Evolutionary conservation across 2,888 invertebrate genomes (phyloP).

Genomic region (Laothoe populi): DNA sequence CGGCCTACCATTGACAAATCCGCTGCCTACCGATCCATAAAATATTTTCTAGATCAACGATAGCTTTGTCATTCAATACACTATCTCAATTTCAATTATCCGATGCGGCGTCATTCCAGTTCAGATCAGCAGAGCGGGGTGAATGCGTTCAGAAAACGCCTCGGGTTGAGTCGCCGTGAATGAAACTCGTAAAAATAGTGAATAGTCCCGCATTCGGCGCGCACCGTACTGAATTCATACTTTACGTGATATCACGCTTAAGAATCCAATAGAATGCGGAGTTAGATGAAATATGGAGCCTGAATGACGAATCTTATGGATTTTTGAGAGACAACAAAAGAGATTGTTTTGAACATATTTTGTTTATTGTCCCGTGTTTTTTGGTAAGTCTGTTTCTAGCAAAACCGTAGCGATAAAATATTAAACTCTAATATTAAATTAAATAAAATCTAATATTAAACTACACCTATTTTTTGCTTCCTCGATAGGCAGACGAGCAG

Average conservation of each 20-base stretch:
- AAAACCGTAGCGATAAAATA: no score
- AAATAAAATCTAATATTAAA: no score
- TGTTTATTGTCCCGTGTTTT: no score
- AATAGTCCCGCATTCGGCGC: conserved; percentile 49
- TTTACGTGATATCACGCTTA: conserved; percentile 58
- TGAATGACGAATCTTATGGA: conserved; percentile 4
- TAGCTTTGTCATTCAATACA: not conserved
- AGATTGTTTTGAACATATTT: no score
- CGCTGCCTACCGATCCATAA: not conserved
- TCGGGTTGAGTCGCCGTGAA: conserved; percentile 43
- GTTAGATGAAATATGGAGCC: conserved; percentile 39
- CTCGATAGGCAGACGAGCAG: no score
- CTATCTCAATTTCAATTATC: conserved; percentile 13
- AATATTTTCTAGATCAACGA: not conserved
- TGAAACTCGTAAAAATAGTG: conserved; percentile 60
- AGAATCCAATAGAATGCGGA: conserved; percentile 41
- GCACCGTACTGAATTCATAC: conserved; percentile 58
- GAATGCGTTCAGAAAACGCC: conserved; percentile 23
- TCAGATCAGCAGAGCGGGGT: not conserved
- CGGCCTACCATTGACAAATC: not conserved
- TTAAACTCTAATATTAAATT: no score
- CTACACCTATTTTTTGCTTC: no score
- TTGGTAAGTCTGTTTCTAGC: no score
- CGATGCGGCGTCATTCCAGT: not conserved
- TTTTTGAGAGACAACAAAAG: not conserved